Evolutionary conservation across 64 coral and sea anemone genomes (phyloP).

Genomic region (Dendronephthya gigantea): DNA sequence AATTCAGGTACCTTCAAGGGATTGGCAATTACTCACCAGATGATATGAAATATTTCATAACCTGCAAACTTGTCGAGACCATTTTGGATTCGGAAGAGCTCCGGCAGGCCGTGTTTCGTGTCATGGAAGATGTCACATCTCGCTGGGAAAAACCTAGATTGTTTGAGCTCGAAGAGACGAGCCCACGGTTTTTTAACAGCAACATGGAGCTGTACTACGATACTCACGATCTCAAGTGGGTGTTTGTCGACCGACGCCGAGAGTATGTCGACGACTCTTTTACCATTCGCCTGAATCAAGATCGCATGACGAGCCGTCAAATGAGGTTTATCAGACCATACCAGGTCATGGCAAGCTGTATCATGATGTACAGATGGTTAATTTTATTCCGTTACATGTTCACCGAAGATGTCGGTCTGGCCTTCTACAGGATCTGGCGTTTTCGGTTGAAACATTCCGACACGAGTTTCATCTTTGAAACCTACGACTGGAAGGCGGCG

Average conservation of each 20-base stretch:
- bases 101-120: slow-evolving; percentile 56
- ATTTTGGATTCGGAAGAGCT: slow-evolving; percentile 57
- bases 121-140: slow-evolving; percentile 54
- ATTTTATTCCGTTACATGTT: slow-evolving; percentile 50
- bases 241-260: slow-evolving; percentile 79
- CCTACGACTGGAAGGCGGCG: slow-evolving; percentile 92
- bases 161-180: slow-evolving; percentile 58
- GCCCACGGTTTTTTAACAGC: slow-evolving; percentile 47
- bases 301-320: slow-evolving; percentile 38
- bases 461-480: slow-evolving; percentile 70
- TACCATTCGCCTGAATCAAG: slow-evolving; percentile 31
- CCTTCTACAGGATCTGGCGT: slow-evolving; percentile 89
- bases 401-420: slow-evolving; percentile 61
- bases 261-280: slow-evolving; percentile 74
- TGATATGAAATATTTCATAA: slow-evolving; percentile 97
- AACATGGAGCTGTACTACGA: slow-evolving; percentile 91
- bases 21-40: slow-evolving; percentile 84
- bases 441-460: slow-evolving; percentile 63
- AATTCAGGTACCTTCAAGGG: background rate
- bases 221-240: slow-evolving; percentile 76
- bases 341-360: slow-evolving; percentile 81
- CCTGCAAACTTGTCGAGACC: slow-evolving; percentile 56
- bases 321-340: slow-evolving; percentile 68
- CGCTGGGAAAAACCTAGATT: slow-evolving; percentile 61
- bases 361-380: slow-evolving; percentile 81